Evolutionary conservation across 2,888 invertebrate species (phyloP).

Genomic region (Pyralis farinalis): DNA sequence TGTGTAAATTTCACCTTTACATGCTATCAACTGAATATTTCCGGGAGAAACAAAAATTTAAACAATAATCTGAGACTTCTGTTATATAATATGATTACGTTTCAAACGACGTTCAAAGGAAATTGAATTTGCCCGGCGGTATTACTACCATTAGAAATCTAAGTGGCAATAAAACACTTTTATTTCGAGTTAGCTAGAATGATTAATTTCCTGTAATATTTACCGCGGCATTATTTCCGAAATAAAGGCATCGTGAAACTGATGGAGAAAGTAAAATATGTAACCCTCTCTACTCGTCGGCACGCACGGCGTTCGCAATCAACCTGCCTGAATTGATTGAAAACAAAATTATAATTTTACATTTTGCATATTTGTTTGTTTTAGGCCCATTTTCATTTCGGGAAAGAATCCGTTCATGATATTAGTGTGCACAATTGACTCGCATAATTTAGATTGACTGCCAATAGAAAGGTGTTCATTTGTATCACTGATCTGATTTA

Average conservation of each 20-base stretch:
- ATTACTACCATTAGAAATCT: neutral
- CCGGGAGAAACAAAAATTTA: too few species aligned
- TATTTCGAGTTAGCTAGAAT: slow-evolving; percentile 17
- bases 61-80: too few species aligned
- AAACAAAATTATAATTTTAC: neutral
- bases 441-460: too few species aligned
- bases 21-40: too few species aligned
- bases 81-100: too few species aligned
- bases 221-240: slow-evolving; percentile 33
- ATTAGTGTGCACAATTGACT: too few species aligned
- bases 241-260: slow-evolving; percentile 41
- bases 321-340: slow-evolving; percentile 6
- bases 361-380: neutral
- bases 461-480: too few species aligned
- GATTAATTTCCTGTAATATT: slow-evolving; percentile 43
- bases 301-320: slow-evolving; percentile 35
- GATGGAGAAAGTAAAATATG: slow-evolving; percentile 29
- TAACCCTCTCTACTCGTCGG: slow-evolving; percentile 36
- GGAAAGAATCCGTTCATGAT: too few species aligned
- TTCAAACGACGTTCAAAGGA: neutral
- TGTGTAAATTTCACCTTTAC: too few species aligned
- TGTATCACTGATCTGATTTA: too few species aligned
- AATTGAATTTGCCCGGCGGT: neutral
- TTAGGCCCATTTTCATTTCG: neutral
- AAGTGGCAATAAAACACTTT: neutral